phyloP scores from a whole-genome alignment of 53 echinoderm and acorn worm species.

The Patiria pectinifera region DNA sequence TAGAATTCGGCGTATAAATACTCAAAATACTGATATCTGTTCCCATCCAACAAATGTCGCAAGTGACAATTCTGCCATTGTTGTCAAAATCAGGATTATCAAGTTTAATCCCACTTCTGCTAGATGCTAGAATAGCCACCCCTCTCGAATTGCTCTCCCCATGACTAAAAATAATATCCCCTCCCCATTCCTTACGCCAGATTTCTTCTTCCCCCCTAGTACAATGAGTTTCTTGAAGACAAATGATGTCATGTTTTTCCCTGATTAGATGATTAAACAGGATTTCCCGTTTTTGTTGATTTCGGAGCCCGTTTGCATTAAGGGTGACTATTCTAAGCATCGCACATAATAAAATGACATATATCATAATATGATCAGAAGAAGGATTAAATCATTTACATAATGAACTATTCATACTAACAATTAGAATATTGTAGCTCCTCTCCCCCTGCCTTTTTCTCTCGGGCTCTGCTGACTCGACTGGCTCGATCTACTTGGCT shows the following conservation, averaged over 20 bases:
- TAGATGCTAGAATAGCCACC: too few relatives aligned
- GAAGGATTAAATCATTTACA: neutral
- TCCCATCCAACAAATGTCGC: too few relatives aligned
- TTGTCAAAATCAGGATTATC: too few relatives aligned
- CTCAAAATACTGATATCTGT: too few relatives aligned
- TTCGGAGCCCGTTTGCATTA: slow-evolving; percentile 22
- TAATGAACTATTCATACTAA: neutral
- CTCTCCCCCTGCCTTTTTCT: neutral
- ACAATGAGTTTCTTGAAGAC: slow-evolving; percentile 24
- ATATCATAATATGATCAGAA: neutral
- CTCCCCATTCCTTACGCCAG: slow-evolving; percentile 41
- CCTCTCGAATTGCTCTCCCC: too few relatives aligned
- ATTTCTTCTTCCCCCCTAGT: neutral
- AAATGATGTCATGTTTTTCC: slow-evolving; percentile 16
- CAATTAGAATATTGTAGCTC: neutral
- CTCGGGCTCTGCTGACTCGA: too few relatives aligned
- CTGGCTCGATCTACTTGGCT: too few relatives aligned
- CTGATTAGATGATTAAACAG: slow-evolving; percentile 10
- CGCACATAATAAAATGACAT: neutral
- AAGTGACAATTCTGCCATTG: too few relatives aligned
- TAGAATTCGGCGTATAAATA: too few relatives aligned
- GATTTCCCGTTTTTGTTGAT: neutral
- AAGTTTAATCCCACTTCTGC: too few relatives aligned
- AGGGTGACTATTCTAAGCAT: slow-evolving; percentile 13
- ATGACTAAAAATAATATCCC: slow-evolving; percentile 13